Percentiles rank a stretch among this genome's conserved stretches.
Evolutionary conservation across 2,797 vertebrate genomes (phyloP).

Genomic region (Babyrousa celebensis): DNA sequence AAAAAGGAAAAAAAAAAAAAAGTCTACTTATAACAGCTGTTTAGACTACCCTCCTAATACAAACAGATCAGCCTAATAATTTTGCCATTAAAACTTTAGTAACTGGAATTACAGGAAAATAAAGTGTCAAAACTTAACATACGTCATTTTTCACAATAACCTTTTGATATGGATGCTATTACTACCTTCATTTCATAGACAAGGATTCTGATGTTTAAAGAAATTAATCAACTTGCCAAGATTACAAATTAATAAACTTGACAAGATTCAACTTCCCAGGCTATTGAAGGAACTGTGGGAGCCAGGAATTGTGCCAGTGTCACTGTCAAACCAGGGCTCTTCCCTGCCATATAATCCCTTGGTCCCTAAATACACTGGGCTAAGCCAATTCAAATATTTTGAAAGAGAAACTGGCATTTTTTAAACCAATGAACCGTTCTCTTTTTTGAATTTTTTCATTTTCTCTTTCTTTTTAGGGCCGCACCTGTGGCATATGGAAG

Average conservation of each 20-base stretch:
- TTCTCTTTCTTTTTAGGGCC: no score
- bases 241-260: background rate
- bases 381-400: background rate
- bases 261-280: background rate
- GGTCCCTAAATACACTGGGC: background rate
- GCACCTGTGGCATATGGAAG: no score
- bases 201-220: background rate
- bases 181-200: background rate
- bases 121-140: background rate
- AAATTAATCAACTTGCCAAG: background rate
- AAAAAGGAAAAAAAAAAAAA: no score
- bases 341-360: background rate
- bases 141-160: conserved; percentile 3
- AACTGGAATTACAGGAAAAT: background rate
- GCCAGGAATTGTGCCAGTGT: background rate
- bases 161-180: background rate
- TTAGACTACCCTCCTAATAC: background rate
- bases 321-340: background rate
- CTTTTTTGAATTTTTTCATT: background rate
- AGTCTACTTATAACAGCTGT: background rate
- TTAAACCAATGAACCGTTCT: background rate
- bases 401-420: background rate
- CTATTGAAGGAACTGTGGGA: background rate
- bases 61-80: background rate
- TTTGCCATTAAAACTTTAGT: background rate